A percentile compares a stretch with the other conserved stretches of the same genome.
These are phyloP conservation scores for Brienomyrus brachyistius DNA, from an alignment of 2,113 vertebrate genomes.

Conservation along the genomic window DNA sequence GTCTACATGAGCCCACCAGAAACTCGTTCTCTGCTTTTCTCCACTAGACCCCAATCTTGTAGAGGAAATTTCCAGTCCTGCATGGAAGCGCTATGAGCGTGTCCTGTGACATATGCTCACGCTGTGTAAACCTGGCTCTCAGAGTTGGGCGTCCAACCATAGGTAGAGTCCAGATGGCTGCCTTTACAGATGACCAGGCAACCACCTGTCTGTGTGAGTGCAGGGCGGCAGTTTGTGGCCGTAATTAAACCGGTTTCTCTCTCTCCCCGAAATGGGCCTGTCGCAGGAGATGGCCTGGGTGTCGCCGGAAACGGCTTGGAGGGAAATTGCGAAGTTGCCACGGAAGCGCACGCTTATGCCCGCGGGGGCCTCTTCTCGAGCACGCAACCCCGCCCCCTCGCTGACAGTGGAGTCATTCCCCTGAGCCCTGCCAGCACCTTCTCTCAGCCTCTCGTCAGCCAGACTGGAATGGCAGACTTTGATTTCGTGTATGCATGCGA, in stretches of 20 bases:
- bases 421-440: neutral
- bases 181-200: conserved; percentile 40
- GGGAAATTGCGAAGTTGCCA: neutral
- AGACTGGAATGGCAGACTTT: neutral
- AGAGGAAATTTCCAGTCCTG: conserved; percentile 52
- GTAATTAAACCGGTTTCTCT: neutral
- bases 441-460: neutral
- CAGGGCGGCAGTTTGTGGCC: neutral
- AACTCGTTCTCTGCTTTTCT: neutral
- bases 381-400: neutral
- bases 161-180: conserved; percentile 51
- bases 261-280: neutral
- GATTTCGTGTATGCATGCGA: neutral
- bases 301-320: neutral
- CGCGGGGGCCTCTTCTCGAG: neutral
- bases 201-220: conserved; percentile 25
- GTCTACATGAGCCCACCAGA: neutral
- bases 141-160: conserved; percentile 33
- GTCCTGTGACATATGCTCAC: conserved; percentile 37
- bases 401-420: neutral
- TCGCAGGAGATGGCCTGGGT: neutral
- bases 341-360: neutral
- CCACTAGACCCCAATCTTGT: neutral
- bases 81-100: conserved; percentile 42
- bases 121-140: conserved; percentile 47